phyloP scores from a whole-genome alignment of 2,113 vertebrate species.

The Rhinolophus ferrumequinum region DNA sequence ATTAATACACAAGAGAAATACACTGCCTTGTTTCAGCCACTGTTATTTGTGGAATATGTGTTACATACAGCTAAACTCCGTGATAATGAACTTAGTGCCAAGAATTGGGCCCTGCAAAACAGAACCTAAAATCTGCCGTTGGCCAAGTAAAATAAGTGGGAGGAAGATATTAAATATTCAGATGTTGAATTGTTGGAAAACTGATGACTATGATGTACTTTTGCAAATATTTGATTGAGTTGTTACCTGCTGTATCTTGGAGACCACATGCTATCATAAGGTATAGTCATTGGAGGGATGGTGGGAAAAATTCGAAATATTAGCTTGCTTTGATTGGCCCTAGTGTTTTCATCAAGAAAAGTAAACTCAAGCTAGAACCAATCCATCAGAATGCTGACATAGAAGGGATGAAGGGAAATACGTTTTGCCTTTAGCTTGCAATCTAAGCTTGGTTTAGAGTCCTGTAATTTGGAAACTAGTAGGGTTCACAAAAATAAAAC shows the following conservation, averaged over 20 bases:
- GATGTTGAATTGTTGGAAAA: neutral
- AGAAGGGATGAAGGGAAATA: neutral
- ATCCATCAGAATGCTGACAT: neutral
- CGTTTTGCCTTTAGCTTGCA: neutral
- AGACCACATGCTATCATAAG: neutral
- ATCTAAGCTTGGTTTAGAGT: neutral
- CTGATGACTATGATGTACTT: neutral
- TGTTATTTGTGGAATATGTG: neutral
- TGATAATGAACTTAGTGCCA: neutral
- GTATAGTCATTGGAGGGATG: neutral
- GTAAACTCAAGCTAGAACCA: neutral
- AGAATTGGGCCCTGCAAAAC: neutral
- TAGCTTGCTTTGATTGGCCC: neutral
- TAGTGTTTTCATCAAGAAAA: neutral
- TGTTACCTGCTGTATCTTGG: neutral
- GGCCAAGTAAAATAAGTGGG: neutral
- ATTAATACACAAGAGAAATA: slow-evolving; percentile 15
- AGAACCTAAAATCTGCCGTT: neutral
- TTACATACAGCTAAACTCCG: neutral
- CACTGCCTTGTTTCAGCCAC: neutral
- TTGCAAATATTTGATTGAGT: neutral
- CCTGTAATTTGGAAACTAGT: neutral
- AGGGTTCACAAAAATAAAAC: neutral
- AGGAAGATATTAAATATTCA: neutral
- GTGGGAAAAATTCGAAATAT: neutral